Evolutionary conservation across 2,888 invertebrate species (phyloP).

Genomic region (Cantharis flavilabris): DNA sequence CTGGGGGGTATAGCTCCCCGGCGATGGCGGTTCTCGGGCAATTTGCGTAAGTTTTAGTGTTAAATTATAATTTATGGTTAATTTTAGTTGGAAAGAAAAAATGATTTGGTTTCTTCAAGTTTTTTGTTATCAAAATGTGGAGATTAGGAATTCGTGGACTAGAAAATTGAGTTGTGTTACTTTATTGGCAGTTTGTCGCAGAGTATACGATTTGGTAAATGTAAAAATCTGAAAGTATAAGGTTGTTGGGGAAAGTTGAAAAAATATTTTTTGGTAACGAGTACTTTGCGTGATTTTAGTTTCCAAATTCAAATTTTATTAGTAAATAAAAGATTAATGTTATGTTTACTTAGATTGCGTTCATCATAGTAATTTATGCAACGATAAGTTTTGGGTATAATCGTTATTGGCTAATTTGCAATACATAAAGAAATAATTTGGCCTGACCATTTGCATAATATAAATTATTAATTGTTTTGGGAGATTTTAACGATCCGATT

Average conservation of each 20-base stretch:
- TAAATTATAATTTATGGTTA: neutral
- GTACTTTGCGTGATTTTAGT: neutral
- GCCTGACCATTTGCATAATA: neutral
- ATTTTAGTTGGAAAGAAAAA: neutral
- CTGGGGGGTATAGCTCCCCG: too few species aligned
- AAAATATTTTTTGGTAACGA: neutral
- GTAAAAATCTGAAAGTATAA: neutral
- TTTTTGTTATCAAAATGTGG: neutral
- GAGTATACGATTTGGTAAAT: neutral
- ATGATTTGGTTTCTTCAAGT: neutral
- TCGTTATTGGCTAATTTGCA: neutral
- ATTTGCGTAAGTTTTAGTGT: too few species aligned
- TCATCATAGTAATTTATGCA: neutral
- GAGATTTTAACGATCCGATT: neutral
- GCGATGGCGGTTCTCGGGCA: too few species aligned
- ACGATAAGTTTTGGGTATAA: neutral
- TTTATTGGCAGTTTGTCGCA: neutral
- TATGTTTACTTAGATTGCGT: constrained; percentile 1
- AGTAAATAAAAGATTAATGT: constrained; percentile 1
- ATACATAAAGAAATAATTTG: neutral
- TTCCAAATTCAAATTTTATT: neutral
- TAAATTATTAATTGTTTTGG: neutral
- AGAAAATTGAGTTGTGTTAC: neutral
- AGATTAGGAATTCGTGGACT: neutral
- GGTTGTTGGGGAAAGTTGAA: neutral